These are phyloP conservation scores for Popillia japonica DNA, from an alignment of 1,140 invertebrate species.

Conservation along the genomic window DNA sequence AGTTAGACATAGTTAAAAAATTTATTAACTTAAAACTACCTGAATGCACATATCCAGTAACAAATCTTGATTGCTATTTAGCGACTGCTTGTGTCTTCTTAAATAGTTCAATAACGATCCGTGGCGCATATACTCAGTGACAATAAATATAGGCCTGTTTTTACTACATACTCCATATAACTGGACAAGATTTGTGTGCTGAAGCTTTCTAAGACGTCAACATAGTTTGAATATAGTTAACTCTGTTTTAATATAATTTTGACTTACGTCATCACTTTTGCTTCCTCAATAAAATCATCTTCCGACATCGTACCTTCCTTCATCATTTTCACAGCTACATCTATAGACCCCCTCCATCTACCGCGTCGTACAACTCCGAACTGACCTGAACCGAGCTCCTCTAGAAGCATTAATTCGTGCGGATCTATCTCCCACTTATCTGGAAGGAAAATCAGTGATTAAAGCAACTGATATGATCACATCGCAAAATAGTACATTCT, in stretches of 20 bases:
- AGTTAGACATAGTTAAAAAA: no score
- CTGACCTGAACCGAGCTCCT: constrained; percentile 93
- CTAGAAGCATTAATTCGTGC: constrained; percentile 84
- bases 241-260: no score
- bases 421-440: constrained; percentile 96
- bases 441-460: constrained; percentile 56
- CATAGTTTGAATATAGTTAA: no score
- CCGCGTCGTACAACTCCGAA: constrained; percentile 92
- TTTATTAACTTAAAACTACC: no score
- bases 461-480: no score
- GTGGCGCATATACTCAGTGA: constrained; percentile 95
- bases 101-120: constrained; percentile 93
- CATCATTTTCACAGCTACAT: constrained; percentile 97
- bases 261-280: constrained; percentile 93
- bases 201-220: constrained; percentile 78
- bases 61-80: constrained; percentile 81
- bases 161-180: constrained; percentile 95
- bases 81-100: constrained; percentile 79
- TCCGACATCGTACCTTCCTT: constrained; percentile 96
- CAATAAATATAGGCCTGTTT: constrained; percentile 93
- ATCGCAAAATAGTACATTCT: constrained; percentile 45
- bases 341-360: constrained; percentile 86
- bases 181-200: constrained; percentile 94
- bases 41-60: constrained; percentile 95
- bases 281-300: constrained; percentile 95